These are phyloP conservation scores for Zosterops hypoxanthus DNA, from an alignment of 2,113 vertebrate species.

Conservation along the genomic window DNA sequence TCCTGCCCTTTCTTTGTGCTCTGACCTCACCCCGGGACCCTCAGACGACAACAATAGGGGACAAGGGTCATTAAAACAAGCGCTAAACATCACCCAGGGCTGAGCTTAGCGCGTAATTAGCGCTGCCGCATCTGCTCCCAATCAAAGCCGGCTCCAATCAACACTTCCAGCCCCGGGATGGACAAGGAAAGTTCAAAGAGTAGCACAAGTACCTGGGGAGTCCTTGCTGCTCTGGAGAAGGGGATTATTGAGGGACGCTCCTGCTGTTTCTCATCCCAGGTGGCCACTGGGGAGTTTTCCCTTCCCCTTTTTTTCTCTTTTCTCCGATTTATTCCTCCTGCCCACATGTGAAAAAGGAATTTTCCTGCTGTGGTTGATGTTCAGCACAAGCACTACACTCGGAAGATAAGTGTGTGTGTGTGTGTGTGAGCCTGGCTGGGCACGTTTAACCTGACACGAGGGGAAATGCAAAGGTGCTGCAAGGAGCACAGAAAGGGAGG, in stretches of 20 bases:
- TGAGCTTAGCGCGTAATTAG: not conserved
- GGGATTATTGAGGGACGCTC: not conserved
- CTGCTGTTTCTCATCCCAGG: not conserved
- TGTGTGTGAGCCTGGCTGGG: not conserved
- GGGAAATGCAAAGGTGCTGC: not conserved
- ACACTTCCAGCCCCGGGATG: not conserved
- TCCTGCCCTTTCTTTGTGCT: not conserved
- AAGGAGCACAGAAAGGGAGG: accelerated
- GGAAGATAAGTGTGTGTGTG: not conserved
- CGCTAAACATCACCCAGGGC: not conserved
- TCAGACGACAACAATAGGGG: not conserved
- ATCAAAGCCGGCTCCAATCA: not conserved
- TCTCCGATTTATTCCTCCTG: not conserved
- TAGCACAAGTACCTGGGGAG: too few relatives aligned
- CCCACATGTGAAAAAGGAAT: accelerated
- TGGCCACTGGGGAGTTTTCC: not conserved
- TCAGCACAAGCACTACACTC: not conserved
- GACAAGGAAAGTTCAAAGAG: not conserved
- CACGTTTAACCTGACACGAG: accelerated
- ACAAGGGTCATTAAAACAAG: not conserved
- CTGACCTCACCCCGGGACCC: not conserved
- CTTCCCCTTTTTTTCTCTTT: not conserved
- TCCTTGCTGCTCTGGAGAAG: not conserved
- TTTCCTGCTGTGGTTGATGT: not conserved
- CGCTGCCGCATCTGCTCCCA: not conserved